Evolutionary conservation across 2,888 invertebrate species (phyloP).

Genomic region (Zygaena filipendulae): DNA sequence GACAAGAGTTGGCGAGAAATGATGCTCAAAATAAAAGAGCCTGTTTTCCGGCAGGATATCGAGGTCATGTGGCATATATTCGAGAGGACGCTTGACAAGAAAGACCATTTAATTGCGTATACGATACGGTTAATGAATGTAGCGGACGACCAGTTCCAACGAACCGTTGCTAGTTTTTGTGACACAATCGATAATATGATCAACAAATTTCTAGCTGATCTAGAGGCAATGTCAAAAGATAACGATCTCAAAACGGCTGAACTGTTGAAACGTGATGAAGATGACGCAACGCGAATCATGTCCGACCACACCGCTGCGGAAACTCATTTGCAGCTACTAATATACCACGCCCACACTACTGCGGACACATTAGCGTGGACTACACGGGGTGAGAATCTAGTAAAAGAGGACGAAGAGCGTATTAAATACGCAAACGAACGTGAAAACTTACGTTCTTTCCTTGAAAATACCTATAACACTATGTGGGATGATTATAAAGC

Average conservation of each 20-base stretch:
- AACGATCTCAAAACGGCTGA: conserved; percentile 32
- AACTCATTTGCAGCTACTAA: conserved; percentile 45
- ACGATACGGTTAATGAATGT: conserved; percentile 67
- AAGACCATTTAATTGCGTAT: conserved; percentile 67
- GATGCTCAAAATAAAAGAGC: conserved; percentile 54
- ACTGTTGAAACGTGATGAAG: conserved; percentile 32
- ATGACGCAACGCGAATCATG: conserved; percentile 27
- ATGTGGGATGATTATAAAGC: conserved; percentile 53
- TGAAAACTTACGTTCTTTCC: conserved; percentile 40
- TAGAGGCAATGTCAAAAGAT: conserved; percentile 36
- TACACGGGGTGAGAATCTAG: conserved; percentile 47
- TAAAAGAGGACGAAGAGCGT: conserved; percentile 51
- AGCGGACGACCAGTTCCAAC: conserved; percentile 73
- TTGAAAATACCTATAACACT: conserved; percentile 41
- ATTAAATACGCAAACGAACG: conserved; percentile 35
- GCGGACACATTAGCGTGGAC: conserved; percentile 45
- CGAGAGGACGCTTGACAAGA: conserved; percentile 66
- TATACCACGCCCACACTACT: conserved; percentile 41
- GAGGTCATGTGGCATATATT: conserved; percentile 56
- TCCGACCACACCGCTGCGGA: conserved; percentile 43
- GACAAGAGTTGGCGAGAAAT: conserved; percentile 43
- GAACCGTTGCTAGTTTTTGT: conserved; percentile 72
- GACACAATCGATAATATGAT: conserved; percentile 71
- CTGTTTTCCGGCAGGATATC: conserved; percentile 43
- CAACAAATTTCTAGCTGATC: conserved; percentile 44